Evolutionary conservation across 2,113 vertebrate species (phyloP), one percentile per base, ranked within the genome.

Genomic region (Oryzias melastigma): DNA sequence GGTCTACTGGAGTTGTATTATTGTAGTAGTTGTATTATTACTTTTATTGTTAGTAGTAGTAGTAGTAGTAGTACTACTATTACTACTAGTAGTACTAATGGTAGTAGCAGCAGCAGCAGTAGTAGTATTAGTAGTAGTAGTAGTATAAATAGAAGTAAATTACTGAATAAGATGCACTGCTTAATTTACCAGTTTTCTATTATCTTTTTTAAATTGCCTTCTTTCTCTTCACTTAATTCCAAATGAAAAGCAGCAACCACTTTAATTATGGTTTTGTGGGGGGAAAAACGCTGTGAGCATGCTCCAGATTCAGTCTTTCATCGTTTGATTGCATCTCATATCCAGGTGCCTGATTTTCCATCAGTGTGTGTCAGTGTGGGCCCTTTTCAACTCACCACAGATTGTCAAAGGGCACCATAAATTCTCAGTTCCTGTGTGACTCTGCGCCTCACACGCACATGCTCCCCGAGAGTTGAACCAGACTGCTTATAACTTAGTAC

Each of bases 211-310:
- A 35, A 35, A 10, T 12, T 35, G 10, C 8, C 3, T 35, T 1
- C 7, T 12, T 3, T 82, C 54, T 20, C 60, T 55, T 4, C 42
- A 40, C 50, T 35, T 58, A 65, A 53, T 56, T 17, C 5, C 43
- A 71, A 84, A 90, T 89, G 69, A 88, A 71, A 88, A 83, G 55
- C 83, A 81, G 70, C 61, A 35, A 52, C 58, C 71, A 78, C 83
- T 86, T 89, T 61, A 86, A 85, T 81, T 86, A 62, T 47, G 61
- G 72, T 61, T 71, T 76, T 65, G 82, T 78, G 85, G 86, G 87
- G 86, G 90, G n/a, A 88, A n/a, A n/a, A n/a, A 58, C 57, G 75
- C 88, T 90, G 89, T 90, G 84, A 88, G 87, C 82, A 16, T 24
- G 58, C 60, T 88, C 86, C 82, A 89, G 72, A 61, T 71, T 58